These are phyloP conservation scores for Troides helena DNA, from an alignment of 2,888 invertebrate genomes.

Conservation along the genomic window DNA sequence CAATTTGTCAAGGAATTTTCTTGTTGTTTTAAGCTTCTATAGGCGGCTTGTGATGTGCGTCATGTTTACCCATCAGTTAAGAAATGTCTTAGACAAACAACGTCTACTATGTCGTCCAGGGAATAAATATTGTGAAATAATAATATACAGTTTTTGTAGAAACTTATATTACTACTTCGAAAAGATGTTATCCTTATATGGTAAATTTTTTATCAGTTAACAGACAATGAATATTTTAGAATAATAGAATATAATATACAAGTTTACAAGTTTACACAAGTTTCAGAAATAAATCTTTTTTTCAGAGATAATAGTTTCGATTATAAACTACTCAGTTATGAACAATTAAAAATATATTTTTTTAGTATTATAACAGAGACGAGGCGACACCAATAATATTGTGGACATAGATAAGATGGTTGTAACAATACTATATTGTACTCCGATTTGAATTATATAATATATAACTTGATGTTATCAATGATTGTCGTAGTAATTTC, in stretches of 20 bases:
- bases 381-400: no score
- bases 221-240: neutral
- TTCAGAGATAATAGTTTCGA: no score
- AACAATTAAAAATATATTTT: no score
- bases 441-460: no score
- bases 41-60: conserved; percentile 5
- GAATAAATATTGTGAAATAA: neutral
- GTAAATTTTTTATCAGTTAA: neutral
- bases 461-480: no score
- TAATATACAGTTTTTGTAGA: neutral
- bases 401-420: no score
- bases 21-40: conserved; percentile 2
- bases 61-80: conserved; percentile 17
- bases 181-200: neutral
- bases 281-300: neutral
- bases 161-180: neutral
- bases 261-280: no score
- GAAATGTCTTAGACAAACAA: conserved; percentile 14
- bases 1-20: conserved; percentile 1
- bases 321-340: no score
- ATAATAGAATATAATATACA: no score
- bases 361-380: no score
- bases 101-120: neutral
- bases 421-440: no score
- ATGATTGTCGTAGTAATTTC: no score